Conservation (phyloP, 2,888 invertebrate genomes). For the Amphipoea lucens region DNA sequence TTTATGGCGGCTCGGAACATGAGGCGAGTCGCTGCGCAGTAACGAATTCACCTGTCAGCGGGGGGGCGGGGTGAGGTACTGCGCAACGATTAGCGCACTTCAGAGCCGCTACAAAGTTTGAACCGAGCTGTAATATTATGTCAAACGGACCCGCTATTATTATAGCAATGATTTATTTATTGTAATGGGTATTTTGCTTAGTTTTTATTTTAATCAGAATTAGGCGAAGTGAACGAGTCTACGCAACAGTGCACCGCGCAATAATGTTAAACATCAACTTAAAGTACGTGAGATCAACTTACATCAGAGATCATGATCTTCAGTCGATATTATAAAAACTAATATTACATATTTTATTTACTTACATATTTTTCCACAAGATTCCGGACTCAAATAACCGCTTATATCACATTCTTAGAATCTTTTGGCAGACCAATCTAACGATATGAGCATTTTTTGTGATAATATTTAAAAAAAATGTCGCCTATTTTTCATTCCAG, state of each 20-base stretch:
- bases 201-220: neutral
- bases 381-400: constrained; percentile 43
- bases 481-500: constrained; percentile 29
- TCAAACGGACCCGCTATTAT: constrained; percentile 10
- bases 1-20: neutral
- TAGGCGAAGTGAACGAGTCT: constrained; percentile 51
- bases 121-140: neutral
- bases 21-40: neutral
- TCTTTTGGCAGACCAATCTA: constrained; percentile 59
- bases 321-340: constrained; percentile 79
- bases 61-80: neutral
- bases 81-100: neutral
- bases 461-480: constrained; percentile 29
- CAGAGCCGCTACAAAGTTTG: neutral
- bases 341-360: constrained; percentile 65
- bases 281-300: constrained; percentile 86
- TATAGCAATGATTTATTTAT: neutral
- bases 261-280: constrained; percentile 74
- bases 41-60: neutral
- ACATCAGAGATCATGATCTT: constrained; percentile 85
- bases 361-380: constrained; percentile 59
- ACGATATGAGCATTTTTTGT: constrained; percentile 60
- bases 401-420: constrained; percentile 60
- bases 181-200: constrained; percentile 6
- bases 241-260: constrained; percentile 39